Evolutionary conservation across 2,797 vertebrate genomes (phyloP).

Genomic region (Enteromius mattozi): DNA sequence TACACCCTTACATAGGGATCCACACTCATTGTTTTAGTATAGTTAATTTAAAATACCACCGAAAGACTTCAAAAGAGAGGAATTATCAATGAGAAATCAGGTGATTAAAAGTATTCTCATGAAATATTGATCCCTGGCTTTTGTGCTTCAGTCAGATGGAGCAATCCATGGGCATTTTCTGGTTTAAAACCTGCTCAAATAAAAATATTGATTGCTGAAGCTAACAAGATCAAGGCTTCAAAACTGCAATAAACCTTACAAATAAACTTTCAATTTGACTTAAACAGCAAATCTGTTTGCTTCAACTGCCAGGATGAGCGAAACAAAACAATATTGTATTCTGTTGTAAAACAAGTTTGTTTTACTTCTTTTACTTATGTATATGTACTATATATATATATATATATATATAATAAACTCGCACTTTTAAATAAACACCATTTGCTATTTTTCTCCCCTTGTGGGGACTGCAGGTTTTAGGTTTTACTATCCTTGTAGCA

Average conservation of each 20-base stretch:
- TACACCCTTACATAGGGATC: too few relatives aligned
- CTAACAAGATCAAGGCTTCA: constrained; percentile 55
- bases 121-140: constrained; percentile 62
- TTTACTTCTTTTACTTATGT: too few relatives aligned
- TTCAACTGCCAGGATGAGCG: constrained; percentile 7
- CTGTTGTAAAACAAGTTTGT: not conserved
- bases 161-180: constrained; percentile 49
- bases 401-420: too few relatives aligned
- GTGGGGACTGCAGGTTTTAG: too few relatives aligned
- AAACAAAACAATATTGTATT: not conserved
- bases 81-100: constrained; percentile 23
- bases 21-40: not conserved
- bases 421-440: too few relatives aligned
- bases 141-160: constrained; percentile 45
- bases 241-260: constrained; percentile 41
- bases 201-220: constrained; percentile 63
- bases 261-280: constrained; percentile 51
- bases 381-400: too few relatives aligned
- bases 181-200: constrained; percentile 58
- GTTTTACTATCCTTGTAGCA: too few relatives aligned
- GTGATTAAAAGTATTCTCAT: constrained; percentile 49
- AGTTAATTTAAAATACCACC: not conserved
- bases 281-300: not conserved
- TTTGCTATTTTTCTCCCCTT: too few relatives aligned
- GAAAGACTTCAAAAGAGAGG: not conserved